These are phyloP conservation scores for Leptestheria dahalacensis DNA, from an alignment of 1,140 invertebrate species.

Conservation along the genomic window DNA sequence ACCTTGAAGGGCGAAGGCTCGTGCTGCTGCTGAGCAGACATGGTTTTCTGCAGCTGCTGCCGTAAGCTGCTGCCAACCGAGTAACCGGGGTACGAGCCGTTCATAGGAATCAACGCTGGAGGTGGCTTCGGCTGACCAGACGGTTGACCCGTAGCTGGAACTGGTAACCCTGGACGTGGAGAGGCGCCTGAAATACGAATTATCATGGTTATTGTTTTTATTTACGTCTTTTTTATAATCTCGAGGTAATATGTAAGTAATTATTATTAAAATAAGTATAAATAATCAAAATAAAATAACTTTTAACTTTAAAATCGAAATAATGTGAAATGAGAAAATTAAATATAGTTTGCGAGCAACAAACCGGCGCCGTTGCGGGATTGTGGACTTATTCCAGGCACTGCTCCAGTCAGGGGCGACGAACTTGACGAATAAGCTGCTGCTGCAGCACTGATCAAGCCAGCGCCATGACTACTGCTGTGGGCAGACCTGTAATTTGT, in stretches of 20 bases:
- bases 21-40: not conserved
- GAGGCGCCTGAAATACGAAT: constrained; percentile 13
- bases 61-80: not conserved
- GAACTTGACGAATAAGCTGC: constrained; percentile 5
- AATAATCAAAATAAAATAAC: no score
- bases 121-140: constrained; percentile 31
- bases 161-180: constrained; percentile 17
- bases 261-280: no score
- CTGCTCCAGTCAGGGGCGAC: constrained; percentile 9
- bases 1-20: constrained; percentile 45
- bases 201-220: no score
- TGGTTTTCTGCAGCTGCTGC: not conserved
- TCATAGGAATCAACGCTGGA: constrained; percentile 39
- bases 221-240: no score
- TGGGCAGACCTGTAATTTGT: no score
- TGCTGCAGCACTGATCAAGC: not conserved
- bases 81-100: constrained; percentile 9
- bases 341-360: not conserved
- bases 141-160: constrained; percentile 2
- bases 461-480: no score
- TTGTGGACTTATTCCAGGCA: constrained; percentile 13
- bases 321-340: not conserved
- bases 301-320: no score
- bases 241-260: no score
- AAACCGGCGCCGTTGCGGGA: constrained; percentile 8